These are phyloP conservation scores for Chauna torquata DNA, from an alignment of 2,113 vertebrate genomes.

Conservation along the genomic window DNA sequence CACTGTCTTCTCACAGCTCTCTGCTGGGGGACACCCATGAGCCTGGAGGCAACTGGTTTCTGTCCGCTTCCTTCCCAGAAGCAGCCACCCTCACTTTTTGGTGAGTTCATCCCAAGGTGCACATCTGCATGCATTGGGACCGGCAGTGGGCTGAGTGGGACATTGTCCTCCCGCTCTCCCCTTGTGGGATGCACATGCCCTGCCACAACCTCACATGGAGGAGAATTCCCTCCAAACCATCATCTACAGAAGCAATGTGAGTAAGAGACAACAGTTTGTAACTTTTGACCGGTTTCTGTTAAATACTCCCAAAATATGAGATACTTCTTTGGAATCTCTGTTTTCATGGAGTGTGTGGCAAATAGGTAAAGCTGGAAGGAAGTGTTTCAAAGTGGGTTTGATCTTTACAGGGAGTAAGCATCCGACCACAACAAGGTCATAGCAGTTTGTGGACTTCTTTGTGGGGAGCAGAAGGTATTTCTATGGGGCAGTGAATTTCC, in stretches of 20 bases:
- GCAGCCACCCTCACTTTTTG: neutral
- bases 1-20: neutral
- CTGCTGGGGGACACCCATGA: neutral
- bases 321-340: neutral
- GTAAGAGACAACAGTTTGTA: neutral
- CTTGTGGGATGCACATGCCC: too few species aligned
- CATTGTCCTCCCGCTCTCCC: neutral
- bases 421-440: neutral
- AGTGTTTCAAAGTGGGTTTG: neutral
- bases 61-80: neutral
- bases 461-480: neutral
- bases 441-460: neutral
- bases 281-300: neutral
- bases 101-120: neutral
- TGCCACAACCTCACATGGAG: neutral
- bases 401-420: accelerated
- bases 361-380: neutral
- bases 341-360: neutral
- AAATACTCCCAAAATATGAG: neutral
- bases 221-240: neutral
- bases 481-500: neutral
- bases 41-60: neutral
- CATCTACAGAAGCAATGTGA: neutral
- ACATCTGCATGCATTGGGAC: accelerated
- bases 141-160: too few species aligned